A percentile compares a stretch with the other conserved stretches of the same genome.
These are phyloP conservation scores for Cerceris ruficornis DNA, from an alignment of 2,888 invertebrate species.

Conservation along the genomic window DNA sequence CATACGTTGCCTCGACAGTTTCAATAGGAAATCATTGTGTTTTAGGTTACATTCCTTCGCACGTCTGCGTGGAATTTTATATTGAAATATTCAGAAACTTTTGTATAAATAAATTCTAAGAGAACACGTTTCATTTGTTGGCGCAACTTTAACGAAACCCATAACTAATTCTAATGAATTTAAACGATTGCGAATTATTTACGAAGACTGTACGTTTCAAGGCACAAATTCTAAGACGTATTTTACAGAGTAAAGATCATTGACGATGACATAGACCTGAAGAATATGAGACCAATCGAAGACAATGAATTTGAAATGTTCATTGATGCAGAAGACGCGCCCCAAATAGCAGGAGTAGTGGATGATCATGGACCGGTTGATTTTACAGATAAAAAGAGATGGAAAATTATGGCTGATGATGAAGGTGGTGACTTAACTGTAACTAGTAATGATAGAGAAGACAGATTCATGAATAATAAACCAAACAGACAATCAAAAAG, in stretches of 20 bases:
- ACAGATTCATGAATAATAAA: background rate
- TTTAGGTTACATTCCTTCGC: constrained; percentile 73
- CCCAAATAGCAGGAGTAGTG: constrained; percentile 93
- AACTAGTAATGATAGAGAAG: constrained; percentile 26
- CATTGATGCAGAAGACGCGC: constrained; percentile 92
- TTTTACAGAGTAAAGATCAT: constrained; percentile 90
- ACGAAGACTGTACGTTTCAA: constrained; percentile 23
- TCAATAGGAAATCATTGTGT: constrained; percentile 63
- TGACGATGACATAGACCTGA: constrained; percentile 90
- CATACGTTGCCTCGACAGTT: constrained; percentile 29
- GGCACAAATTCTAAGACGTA: constrained; percentile 59
- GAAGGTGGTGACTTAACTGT: constrained; percentile 68
- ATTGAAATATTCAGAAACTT: constrained; percentile 27
- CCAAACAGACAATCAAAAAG: background rate
- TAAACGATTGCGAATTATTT: constrained; percentile 19
- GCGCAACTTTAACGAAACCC: background rate
- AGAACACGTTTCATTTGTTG: constrained; percentile 7
- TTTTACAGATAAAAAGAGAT: constrained; percentile 75
- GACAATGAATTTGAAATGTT: constrained; percentile 87
- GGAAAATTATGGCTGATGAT: constrained; percentile 79
- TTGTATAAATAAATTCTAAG: constrained; percentile 17
- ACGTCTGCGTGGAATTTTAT: constrained; percentile 27
- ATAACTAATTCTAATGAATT: constrained; percentile 13
- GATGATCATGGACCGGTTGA: constrained; percentile 85
- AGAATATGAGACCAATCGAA: constrained; percentile 84